phyloP scores from a whole-genome alignment of 2,113 vertebrate genomes.

The Lophius piscatorius region DNA sequence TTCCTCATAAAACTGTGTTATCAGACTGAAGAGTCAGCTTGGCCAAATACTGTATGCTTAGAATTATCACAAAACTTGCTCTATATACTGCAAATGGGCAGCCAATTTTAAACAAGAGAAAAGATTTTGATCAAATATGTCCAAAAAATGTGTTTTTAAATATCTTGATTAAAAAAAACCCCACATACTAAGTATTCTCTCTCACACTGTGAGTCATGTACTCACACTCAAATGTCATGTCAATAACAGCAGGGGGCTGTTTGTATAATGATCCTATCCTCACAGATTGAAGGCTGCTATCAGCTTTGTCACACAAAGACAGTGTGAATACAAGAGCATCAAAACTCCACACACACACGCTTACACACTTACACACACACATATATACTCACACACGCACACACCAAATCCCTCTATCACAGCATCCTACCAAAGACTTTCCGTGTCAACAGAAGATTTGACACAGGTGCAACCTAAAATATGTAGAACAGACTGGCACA shows the following conservation, averaged over 20 bases:
- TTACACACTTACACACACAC: slow-evolving; percentile 1
- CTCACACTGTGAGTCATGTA: slow-evolving; percentile 21
- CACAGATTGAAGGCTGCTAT: slow-evolving; percentile 46
- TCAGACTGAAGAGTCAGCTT: no score
- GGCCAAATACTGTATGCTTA: no score
- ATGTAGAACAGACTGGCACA: slow-evolving; percentile 10
- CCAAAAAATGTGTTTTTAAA: no score
- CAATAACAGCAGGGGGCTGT: slow-evolving; percentile 57
- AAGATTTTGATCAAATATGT: no score
- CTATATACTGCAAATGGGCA: no score
- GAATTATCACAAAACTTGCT: no score
- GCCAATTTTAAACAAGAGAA: no score
- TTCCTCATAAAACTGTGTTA: no score
- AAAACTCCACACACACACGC: slow-evolving; percentile 14
- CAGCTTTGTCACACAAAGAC: slow-evolving; percentile 66
- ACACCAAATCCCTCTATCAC: slow-evolving; percentile 29
- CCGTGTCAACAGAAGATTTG: slow-evolving; percentile 70
- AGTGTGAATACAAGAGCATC: slow-evolving; percentile 50
- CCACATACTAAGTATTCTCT: no score
- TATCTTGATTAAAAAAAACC: no score
- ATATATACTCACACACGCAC: slow-evolving; percentile 4
- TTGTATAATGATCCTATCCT: slow-evolving; percentile 68
- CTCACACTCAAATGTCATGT: slow-evolving; percentile 42
- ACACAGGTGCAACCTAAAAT: slow-evolving; percentile 33
- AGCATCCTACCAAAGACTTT: slow-evolving; percentile 56